These are phyloP conservation scores for Virgularia gustaviana DNA, from an alignment of 92 coral and sea anemone genomes.

Conservation along the genomic window DNA sequence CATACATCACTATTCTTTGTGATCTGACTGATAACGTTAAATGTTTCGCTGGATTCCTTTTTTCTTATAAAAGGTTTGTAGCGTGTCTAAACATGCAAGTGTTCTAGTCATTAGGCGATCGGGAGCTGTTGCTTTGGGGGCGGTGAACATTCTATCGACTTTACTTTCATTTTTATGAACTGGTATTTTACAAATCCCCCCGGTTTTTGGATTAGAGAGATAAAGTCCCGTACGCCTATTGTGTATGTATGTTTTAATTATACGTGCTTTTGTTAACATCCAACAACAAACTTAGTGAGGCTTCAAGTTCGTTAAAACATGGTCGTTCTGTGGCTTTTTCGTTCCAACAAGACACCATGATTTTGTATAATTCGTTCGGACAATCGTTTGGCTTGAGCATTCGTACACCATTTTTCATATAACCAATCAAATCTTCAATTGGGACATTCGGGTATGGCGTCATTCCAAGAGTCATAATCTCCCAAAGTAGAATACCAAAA, in stretches of 20 bases:
- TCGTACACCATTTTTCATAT: background rate
- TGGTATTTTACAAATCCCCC: no score
- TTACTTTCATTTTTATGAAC: no score
- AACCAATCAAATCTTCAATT: slow-evolving; percentile 11
- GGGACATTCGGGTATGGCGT: slow-evolving; percentile 33
- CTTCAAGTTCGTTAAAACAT: slow-evolving; percentile 10
- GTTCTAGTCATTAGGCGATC: no score
- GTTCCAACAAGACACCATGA: slow-evolving; percentile 25
- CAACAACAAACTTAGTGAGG: background rate
- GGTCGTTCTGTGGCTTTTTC: slow-evolving; percentile 20
- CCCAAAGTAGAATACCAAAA: slow-evolving; percentile 37
- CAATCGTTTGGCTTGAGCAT: slow-evolving; percentile 23
- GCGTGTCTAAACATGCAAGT: no score
- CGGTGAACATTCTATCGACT: no score
- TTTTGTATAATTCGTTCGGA: slow-evolving; percentile 9
- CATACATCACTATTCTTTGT: background rate
- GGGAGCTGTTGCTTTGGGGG: no score
- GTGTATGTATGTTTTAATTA: no score
- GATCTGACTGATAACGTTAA: no score
- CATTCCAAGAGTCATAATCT: slow-evolving; percentile 27
- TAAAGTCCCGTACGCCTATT: no score
- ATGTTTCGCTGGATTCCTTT: no score
- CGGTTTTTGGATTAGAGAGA: no score
- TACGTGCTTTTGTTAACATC: background rate
- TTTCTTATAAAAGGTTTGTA: no score